Conservation (phyloP, 2,888 invertebrate species). For the Acanthoscelides obtectus region DNA sequence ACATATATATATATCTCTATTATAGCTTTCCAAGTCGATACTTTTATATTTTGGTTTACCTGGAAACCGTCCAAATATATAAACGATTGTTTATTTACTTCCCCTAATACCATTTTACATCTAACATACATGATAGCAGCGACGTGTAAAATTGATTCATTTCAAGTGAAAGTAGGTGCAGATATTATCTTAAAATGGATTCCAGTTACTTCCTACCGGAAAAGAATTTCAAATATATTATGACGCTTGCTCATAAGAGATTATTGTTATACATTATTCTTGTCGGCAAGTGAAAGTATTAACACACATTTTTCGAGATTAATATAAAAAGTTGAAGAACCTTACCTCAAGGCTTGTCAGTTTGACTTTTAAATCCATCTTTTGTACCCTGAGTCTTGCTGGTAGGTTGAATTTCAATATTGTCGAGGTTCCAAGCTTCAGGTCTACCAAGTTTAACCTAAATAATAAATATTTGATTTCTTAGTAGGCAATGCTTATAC, state of each 20-base stretch:
- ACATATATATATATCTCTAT: no score
- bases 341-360: conserved; percentile 38
- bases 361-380: conserved; percentile 38
- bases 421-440: conserved; percentile 39
- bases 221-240: not conserved
- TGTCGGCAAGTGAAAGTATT: not conserved
- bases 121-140: not conserved
- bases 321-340: conserved; percentile 1
- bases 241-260: no score
- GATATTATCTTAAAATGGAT: not conserved
- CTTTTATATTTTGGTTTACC: no score
- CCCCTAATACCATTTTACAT: no score
- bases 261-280: not conserved
- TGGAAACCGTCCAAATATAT: no score
- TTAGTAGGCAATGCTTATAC: no score
- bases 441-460: conserved; percentile 40
- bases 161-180: not conserved
- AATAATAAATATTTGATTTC: conserved; percentile 16
- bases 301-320: not conserved
- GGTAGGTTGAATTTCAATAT: conserved; percentile 33
- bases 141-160: not conserved
- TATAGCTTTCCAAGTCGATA: no score
- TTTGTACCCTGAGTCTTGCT: conserved; percentile 30
- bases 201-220: not conserved
- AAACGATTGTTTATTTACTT: no score